A percentile compares a stretch with the other conserved stretches of the same genome.
Evolutionary conservation across 2,113 vertebrate genomes (phyloP).

Genomic region (Hiodon tergisus): DNA sequence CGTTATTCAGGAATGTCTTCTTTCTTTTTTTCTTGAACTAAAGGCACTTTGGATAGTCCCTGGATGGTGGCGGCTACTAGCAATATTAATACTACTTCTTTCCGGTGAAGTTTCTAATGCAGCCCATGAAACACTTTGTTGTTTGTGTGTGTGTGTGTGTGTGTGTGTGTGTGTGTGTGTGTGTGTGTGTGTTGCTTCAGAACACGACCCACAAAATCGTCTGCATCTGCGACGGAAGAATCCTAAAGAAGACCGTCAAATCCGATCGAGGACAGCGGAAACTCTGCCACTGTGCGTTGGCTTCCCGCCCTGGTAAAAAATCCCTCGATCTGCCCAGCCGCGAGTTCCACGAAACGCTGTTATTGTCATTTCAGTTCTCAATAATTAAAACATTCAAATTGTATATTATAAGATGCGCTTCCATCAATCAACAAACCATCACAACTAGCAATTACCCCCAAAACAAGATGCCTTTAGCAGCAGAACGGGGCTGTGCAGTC

Average conservation of each 20-base stretch:
- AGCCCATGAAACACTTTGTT: no score
- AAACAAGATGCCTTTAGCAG: neutral
- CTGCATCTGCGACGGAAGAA: no score
- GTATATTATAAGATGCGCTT: neutral
- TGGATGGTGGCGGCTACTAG: neutral
- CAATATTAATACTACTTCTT: neutral
- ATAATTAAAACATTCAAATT: neutral
- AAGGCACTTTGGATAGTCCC: neutral
- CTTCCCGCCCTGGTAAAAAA: no score
- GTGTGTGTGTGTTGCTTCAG: no score
- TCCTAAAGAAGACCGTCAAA: no score
- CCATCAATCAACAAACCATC: constrained; percentile 9
- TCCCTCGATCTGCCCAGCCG: neutral
- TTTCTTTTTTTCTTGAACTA: neutral
- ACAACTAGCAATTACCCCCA: constrained; percentile 10
- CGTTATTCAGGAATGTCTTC: no score
- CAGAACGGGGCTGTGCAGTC: neutral
- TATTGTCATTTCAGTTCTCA: neutral
- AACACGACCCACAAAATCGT: no score
- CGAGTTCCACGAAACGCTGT: neutral
- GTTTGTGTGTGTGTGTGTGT: no score
- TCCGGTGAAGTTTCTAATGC: no score
- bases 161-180: no score
- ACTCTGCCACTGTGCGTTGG: no score
- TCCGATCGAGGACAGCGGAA: no score